These are phyloP conservation scores for Prunella fulvescens DNA, from an alignment of 2,113 vertebrate species.

Conservation along the genomic window DNA sequence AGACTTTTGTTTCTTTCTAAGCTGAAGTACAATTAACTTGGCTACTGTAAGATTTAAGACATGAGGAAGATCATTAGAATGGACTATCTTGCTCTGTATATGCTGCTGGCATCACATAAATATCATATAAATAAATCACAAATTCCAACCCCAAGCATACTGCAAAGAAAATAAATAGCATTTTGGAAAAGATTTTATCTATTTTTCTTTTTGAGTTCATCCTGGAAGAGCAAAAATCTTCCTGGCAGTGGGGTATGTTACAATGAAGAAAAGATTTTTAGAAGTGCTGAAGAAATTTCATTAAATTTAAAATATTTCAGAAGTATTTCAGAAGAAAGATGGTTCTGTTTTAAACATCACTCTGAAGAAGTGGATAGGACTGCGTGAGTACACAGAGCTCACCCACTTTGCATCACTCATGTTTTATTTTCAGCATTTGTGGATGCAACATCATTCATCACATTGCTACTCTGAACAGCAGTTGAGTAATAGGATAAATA, in stretches of 20 bases:
- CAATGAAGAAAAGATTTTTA: not conserved
- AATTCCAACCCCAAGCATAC: not conserved
- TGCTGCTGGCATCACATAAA: not conserved
- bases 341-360: not conserved
- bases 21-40: not conserved
- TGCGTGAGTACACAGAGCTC: not conserved
- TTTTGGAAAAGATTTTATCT: not conserved
- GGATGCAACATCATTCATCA: not conserved
- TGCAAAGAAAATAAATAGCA: not conserved
- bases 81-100: not conserved
- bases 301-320: not conserved
- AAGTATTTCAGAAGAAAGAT: not conserved
- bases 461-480: not conserved
- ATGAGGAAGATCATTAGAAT: not conserved
- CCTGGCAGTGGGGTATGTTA: not conserved
- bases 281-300: not conserved
- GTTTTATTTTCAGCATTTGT: not conserved
- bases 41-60: not conserved
- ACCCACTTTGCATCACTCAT: not conserved
- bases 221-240: not conserved
- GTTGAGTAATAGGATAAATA: not conserved
- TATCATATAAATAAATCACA: not conserved
- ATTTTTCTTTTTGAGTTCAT: not conserved
- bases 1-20: not conserved
- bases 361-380: fast-evolving